These are phyloP conservation scores for Amblyjoppa proteus DNA, from an alignment of 2,888 invertebrate species.

Conservation along the genomic window DNA sequence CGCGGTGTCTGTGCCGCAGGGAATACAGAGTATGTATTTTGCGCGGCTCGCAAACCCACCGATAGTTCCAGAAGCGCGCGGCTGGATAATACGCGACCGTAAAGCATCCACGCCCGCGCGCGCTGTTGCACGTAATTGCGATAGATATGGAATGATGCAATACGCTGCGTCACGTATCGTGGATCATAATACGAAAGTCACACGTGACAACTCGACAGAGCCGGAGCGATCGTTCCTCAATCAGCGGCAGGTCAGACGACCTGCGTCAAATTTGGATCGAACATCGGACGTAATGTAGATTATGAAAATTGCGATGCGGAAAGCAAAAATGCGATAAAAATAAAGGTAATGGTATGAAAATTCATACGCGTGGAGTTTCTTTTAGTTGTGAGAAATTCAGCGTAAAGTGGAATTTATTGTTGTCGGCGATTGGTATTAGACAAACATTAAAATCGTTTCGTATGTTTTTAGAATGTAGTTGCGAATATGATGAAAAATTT, in stretches of 20 bases:
- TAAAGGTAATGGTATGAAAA: neutral
- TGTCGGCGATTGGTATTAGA: neutral
- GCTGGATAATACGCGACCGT: constrained; percentile 18
- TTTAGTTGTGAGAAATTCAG: neutral
- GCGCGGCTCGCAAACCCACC: constrained; percentile 35
- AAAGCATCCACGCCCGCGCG: constrained; percentile 2
- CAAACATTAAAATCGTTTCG: too few relatives aligned
- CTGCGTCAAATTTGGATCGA: too few relatives aligned
- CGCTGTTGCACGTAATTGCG: constrained; percentile 25
- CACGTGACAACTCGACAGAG: neutral
- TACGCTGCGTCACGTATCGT: constrained; percentile 6
- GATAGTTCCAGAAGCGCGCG: constrained; percentile 6
- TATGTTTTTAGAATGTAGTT: neutral
- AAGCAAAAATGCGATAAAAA: neutral
- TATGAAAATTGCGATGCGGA: neutral
- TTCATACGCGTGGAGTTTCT: neutral
- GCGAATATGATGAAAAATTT: neutral
- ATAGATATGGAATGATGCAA: constrained; percentile 1
- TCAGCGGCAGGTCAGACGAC: neutral
- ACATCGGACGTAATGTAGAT: neutral
- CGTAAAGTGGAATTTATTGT: neutral
- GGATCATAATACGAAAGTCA: neutral
- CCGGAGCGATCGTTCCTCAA: neutral
- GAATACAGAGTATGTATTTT: constrained; percentile 21
- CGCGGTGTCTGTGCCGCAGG: constrained; percentile 34